Conservation (phyloP, 2,888 invertebrate genomes). For the Pachliopta kotzebuea region DNA sequence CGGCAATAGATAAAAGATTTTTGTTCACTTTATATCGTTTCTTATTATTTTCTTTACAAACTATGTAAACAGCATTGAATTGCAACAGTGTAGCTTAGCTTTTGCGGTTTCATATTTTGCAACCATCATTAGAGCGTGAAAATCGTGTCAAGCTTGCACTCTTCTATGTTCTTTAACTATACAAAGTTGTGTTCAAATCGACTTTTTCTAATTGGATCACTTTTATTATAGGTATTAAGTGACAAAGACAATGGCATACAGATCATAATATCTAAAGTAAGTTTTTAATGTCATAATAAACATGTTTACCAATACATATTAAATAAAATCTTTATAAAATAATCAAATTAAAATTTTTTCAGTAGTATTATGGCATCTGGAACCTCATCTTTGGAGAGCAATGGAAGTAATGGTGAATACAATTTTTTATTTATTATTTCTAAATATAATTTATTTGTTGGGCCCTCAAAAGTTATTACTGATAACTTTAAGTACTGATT, state of each 20-base stretch:
- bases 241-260: conserved; percentile 38
- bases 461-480: too few relatives aligned
- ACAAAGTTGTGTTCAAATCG: conserved; percentile 29
- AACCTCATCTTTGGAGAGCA: conserved; percentile 88
- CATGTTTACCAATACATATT: conserved; percentile 12
- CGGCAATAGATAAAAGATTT: conserved; percentile 43
- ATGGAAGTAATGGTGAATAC: conserved; percentile 86
- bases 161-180: conserved; percentile 42
- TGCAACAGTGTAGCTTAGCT: conserved; percentile 49
- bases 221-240: conserved; percentile 34
- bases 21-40: conserved; percentile 40
- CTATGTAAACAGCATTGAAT: conserved; percentile 43
- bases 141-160: conserved; percentile 72
- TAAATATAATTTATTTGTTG: not conserved
- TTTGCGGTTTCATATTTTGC: conserved; percentile 65
- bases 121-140: conserved; percentile 75
- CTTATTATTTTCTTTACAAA: conserved; percentile 32
- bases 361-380: conserved; percentile 86
- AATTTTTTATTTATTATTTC: not conserved
- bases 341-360: conserved; percentile 41
- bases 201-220: conserved; percentile 38
- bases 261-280: conserved; percentile 39
- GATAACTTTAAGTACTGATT: too few relatives aligned
- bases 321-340: not conserved
- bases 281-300: conserved; percentile 1